Evolutionary conservation across 2,888 invertebrate species (phyloP).

Genomic region (Anagyrus pseudococci): DNA sequence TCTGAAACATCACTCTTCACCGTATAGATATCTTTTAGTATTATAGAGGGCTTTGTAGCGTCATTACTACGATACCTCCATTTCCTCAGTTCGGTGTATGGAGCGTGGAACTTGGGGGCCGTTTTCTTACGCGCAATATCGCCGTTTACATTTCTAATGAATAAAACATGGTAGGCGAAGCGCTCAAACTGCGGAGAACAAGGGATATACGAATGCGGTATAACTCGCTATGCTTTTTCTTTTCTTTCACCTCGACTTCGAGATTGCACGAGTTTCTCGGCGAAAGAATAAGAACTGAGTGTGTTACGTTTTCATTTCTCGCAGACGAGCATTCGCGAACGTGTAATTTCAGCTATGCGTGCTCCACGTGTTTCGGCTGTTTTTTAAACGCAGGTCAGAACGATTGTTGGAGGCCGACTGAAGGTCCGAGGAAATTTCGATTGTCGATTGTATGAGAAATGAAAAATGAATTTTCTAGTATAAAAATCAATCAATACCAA

Average conservation of each 20-base stretch:
- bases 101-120: not conserved
- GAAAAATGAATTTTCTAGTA: too few relatives aligned
- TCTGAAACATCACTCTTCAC: not conserved
- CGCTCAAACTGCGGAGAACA: conserved; percentile 6
- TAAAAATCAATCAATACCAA: too few relatives aligned
- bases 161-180: conserved; percentile 29
- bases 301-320: not conserved
- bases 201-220: too few relatives aligned
- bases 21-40: too few relatives aligned
- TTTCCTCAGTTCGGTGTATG: conserved; percentile 7
- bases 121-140: conserved; percentile 11
- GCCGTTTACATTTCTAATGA: conserved; percentile 32
- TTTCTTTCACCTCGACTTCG: not conserved
- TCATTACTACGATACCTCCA: conserved; percentile 12
- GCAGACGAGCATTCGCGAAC: not conserved
- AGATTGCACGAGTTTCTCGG: not conserved
- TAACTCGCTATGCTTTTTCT: too few relatives aligned
- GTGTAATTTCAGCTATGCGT: not conserved
- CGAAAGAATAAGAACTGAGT: not conserved
- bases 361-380: too few relatives aligned
- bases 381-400: too few relatives aligned
- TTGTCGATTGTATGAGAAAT: too few relatives aligned
- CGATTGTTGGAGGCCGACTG: too few relatives aligned
- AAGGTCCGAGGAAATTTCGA: too few relatives aligned
- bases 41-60: too few relatives aligned